These are phyloP conservation scores for Struthio camelus DNA, from an alignment of 2,113 vertebrate genomes.

Conservation along the genomic window DNA sequence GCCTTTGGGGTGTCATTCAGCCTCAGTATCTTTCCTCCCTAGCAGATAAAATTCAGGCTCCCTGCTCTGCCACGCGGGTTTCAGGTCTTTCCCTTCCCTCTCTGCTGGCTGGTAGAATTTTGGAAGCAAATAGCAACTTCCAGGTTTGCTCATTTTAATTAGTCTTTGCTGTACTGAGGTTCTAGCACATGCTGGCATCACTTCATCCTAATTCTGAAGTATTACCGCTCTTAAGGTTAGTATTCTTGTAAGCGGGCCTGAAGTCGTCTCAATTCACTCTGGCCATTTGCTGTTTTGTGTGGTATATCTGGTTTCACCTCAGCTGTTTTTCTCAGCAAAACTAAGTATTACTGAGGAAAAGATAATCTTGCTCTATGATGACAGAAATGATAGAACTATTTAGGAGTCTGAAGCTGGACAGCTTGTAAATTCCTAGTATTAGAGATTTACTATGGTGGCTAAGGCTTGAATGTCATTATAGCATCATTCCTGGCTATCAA, in stretches of 20 bases:
- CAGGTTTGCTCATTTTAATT: neutral
- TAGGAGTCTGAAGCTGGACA: neutral
- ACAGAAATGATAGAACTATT: neutral
- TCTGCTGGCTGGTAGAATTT: neutral
- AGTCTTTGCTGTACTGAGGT: neutral
- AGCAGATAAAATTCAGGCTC: neutral
- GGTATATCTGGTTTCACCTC: neutral
- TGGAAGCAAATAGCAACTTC: neutral
- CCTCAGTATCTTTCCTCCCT: neutral
- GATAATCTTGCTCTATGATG: no score
- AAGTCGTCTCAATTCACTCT: neutral
- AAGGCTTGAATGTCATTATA: neutral
- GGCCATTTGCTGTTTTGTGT: neutral
- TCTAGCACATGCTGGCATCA: neutral
- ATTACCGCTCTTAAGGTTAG: neutral
- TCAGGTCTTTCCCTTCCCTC: neutral
- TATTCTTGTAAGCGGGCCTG: neutral
- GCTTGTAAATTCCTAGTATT: neutral
- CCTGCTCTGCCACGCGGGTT: neutral
- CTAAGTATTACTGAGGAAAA: neutral
- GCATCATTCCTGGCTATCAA: neutral
- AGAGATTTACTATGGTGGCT: neutral
- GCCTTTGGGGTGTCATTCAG: neutral
- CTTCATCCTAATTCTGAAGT: neutral
- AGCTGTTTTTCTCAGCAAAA: neutral